Evolutionary conservation across 2,797 vertebrate species (phyloP).

Genomic region (Aythya fuligula): DNA sequence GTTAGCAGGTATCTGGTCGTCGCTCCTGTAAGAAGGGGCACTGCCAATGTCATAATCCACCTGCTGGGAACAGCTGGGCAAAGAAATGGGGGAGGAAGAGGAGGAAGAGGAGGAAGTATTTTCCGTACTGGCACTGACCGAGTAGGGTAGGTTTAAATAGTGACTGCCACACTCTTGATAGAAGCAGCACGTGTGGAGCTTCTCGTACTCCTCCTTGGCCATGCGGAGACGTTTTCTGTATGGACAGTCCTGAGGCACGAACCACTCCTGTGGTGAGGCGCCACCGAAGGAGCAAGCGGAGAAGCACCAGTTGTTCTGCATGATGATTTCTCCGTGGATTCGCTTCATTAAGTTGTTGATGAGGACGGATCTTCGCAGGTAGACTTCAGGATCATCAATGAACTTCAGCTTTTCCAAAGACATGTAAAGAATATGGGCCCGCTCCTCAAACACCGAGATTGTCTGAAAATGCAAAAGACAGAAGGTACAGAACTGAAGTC

Average conservation of each 20-base stretch:
- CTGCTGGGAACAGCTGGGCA: constrained; percentile 82
- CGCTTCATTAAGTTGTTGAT: constrained; percentile 96
- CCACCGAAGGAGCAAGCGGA: constrained; percentile 80
- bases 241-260: constrained; percentile 85
- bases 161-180: constrained; percentile 89
- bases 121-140: constrained; percentile 82
- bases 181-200: constrained; percentile 91
- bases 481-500: not conserved
- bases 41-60: constrained; percentile 75
- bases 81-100: constrained; percentile 71
- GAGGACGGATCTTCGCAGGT: constrained; percentile 93
- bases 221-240: constrained; percentile 91
- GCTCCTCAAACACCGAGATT: constrained; percentile 90
- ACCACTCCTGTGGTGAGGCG: constrained; percentile 80
- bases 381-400: constrained; percentile 94
- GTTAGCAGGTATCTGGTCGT: constrained; percentile 76
- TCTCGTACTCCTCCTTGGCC: constrained; percentile 85
- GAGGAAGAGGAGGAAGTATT: constrained; percentile 73
- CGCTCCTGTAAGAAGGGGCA: constrained; percentile 74
- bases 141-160: constrained; percentile 90
- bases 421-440: constrained; percentile 92
- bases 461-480: constrained; percentile 77
- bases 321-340: constrained; percentile 91
- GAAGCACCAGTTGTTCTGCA: constrained; percentile 95
- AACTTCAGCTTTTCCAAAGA: constrained; percentile 96